A percentile compares a stretch with the other conserved stretches of the same genome.
Conservation (phyloP, 2,888 invertebrate species). For the Timema podura region DNA sequence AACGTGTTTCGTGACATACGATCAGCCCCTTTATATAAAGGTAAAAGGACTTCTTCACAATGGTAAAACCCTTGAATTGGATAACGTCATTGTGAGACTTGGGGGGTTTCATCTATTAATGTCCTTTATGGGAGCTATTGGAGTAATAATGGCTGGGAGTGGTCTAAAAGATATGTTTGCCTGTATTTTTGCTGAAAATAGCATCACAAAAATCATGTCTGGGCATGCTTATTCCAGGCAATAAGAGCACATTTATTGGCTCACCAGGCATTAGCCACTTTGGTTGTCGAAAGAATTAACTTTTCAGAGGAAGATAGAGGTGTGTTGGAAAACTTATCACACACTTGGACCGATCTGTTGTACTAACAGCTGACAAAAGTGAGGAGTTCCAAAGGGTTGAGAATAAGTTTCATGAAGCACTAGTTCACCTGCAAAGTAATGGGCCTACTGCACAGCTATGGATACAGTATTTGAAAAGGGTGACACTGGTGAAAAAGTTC, state of each 20-base stretch:
- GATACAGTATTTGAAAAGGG: slow-evolving; percentile 27
- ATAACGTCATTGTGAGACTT: slow-evolving; percentile 31
- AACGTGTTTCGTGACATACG: slow-evolving; percentile 38
- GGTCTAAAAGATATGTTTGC: slow-evolving; percentile 1
- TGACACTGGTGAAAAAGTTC: slow-evolving; percentile 22
- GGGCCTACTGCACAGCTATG: slow-evolving; percentile 27
- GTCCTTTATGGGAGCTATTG: slow-evolving; percentile 26
- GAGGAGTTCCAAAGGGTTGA: neutral
- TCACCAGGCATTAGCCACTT: neutral
- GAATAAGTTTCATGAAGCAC: neutral
- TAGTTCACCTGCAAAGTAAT: neutral
- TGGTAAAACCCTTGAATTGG: slow-evolving; percentile 26
- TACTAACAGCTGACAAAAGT: neutral
- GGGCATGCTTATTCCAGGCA: slow-evolving; percentile 19
- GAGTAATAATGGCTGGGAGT: slow-evolving; percentile 27
- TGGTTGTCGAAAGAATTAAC: neutral
- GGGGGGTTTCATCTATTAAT: slow-evolving; percentile 29
- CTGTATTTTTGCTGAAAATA: slow-evolving; percentile 16
- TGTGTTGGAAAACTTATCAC: neutral
- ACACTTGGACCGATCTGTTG: neutral
- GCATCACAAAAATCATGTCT: slow-evolving; percentile 16
- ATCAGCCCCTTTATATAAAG: slow-evolving; percentile 39
- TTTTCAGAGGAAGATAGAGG: neutral
- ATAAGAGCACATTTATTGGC: slow-evolving; percentile 12
- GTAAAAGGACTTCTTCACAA: slow-evolving; percentile 38